Base-by-base conservation (phyloP, 92 coral and sea anemone species). In the Porites lobata region DNA sequence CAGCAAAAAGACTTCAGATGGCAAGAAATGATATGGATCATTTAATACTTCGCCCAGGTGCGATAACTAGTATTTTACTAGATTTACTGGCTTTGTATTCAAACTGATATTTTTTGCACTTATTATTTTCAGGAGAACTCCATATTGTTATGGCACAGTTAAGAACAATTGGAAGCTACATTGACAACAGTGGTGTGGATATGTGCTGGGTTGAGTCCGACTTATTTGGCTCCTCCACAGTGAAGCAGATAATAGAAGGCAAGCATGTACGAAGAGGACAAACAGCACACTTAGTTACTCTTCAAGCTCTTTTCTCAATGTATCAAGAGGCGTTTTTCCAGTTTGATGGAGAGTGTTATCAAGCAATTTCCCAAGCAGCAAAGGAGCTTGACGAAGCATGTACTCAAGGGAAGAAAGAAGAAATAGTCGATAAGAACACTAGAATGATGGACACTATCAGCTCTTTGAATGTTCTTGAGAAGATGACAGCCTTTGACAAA, bases 111-210 rank as follows among this genome's bases (percentile, higher is more conserved):
- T 29, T 29, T 29, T 29, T 29, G 32, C 32, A 29, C 32, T 29
- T 29, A 29, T 29, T 29, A 21, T 21, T 21, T 29, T 29, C 32
- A 29, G 32, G 32, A 0, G 94, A 94, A 75, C 85, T 91, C 8
- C 96, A 94, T 87, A 87, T 94, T 7, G 94, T 94, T 20, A 82
- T 83, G 94, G 91, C 93, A 8, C 81, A 81, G 54, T 83, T 91
- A 12, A 65, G 91, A 4, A 83, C 92, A 50, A 87, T 87, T 52
- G 89, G 94, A 2, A 65, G 73, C 47, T 85, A 50, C 50, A 85
- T 79, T 63, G 83, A 89, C n/a, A 83, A 78, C 76, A 92, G 93
- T 61, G 90, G 95, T 14, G 51, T 92, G 50, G 88, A 87, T 76
- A 77, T 91, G 94, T 70, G 86, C 68, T 92, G 95, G 92, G 51